phyloP scores from a whole-genome alignment of 2,888 invertebrate genomes.

The Caenorhabditis uteleia region DNA sequence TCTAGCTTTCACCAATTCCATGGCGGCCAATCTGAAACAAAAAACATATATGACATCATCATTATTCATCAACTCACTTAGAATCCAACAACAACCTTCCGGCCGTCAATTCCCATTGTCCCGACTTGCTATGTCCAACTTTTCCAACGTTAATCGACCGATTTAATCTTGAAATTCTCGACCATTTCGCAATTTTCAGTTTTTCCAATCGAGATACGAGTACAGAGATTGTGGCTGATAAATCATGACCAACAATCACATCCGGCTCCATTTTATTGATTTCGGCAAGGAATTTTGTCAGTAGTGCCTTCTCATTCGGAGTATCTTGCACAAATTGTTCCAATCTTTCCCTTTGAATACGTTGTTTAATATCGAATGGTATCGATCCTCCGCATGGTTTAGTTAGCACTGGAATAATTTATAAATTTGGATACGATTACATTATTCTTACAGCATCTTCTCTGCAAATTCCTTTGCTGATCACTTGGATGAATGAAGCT shows the following conservation, averaged over 20 bases:
- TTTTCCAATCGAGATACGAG: constrained; percentile 82
- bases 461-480: constrained; percentile 32
- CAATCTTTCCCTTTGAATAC: constrained; percentile 73
- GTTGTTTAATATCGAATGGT: constrained; percentile 83
- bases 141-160: constrained; percentile 72
- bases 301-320: constrained; percentile 84
- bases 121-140: constrained; percentile 56
- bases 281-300: constrained; percentile 85
- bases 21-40: constrained; percentile 80
- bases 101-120: constrained; percentile 66
- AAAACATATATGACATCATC: too few species aligned
- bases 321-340: constrained; percentile 76
- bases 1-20: constrained; percentile 87
- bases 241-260: constrained; percentile 89
- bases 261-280: constrained; percentile 87
- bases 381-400: constrained; percentile 82
- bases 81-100: constrained; percentile 64
- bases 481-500: constrained; percentile 42
- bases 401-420: constrained; percentile 76
- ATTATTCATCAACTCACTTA: constrained; percentile 37
- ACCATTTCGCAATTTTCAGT: constrained; percentile 81
- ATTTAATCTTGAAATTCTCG: constrained; percentile 84
- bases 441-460: constrained; percentile 38
- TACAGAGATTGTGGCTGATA: constrained; percentile 87
- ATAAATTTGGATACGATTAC: not conserved